Base-by-base conservation (phyloP, 2,888 invertebrate genomes). In the Chymomyza fuscimana region DNA sequence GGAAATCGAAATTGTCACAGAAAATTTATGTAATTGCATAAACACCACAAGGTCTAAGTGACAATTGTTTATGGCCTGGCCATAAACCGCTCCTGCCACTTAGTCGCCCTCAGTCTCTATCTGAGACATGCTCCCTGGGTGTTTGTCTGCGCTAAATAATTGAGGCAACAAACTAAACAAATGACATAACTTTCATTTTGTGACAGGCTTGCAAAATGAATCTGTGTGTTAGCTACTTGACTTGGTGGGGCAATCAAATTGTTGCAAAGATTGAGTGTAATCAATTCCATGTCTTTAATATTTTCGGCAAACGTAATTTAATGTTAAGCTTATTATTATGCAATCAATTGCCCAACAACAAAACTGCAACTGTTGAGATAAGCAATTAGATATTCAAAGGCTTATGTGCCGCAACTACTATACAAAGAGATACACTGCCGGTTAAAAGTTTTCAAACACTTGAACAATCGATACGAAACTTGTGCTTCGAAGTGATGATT, bases 1-100 rank as follows among this genome's bases (percentile, higher is more conserved):
- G 74, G 79, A 87, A 79, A 83, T 83, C 80, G 87, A 87, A 83
- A 83, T 82, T 87, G 82, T 87, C 87, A 78, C 82, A 80, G 69
- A 69, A 62, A 87, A 83, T 83, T 87, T 87, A 83, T 83, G 87
- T 83, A 85, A 87, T 83, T 85, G 81, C 77, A 75, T 74, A 75
- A 75, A 82, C 77, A 80, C 85, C 78, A 74, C 80, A 83, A 77
- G 82, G 75, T 71, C 62, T 51, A 59, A 46, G 40, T 46, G 40
- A 46, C 40, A 46, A 46, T 46, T 56, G 62, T 40, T 59, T 63
- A 63, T 6, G 69, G 63, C 16, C 56, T 16, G 59, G 19, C 54
- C 54, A 54, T 46, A 54, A n/a, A 54, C 16, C 40, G 22, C 54
- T 54, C 16, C 52, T 62, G 69, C 56, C 72, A 40, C 58, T 15